Evolutionary conservation across 2,113 vertebrate species (phyloP), one percentile per base, ranked within the genome.

Genomic region (Muntiacus muntjak): DNA sequence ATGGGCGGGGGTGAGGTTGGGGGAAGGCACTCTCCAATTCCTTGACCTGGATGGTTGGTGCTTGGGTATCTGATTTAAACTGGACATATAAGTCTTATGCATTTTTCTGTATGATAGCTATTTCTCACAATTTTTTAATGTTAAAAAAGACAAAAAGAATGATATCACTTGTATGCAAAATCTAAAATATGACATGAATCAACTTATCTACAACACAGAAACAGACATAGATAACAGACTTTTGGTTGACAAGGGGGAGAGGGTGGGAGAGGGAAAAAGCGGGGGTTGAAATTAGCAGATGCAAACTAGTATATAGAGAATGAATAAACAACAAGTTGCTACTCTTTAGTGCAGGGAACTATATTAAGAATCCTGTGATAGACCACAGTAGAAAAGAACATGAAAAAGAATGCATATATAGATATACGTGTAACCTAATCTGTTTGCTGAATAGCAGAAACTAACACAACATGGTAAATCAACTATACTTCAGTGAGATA

Each of bases 1-100:
- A n/a, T 17, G 45, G 16, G 1, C 6, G 0, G 13, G 40, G 40
- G 6, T 26, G 74, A 13, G 2, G 30, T 0, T 71, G n/a, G 19
- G n/a, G 28, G 28, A 17, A 12, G 47, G 47, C 28, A 33, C 30
- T 54, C 21, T 67, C 23, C 81, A 1, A n/a, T 36, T 81, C 33
- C 89, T 36, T 76, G 26, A 40, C 47, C 47, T 47, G 36, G 60
- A 17, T 8, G 17, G 26, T 55, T 14, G 7, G 14, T 36, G 15
- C 6, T 57, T 3, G 15, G 11, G 21, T 74, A 11, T 87, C 45
- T 89, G 25, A 57, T 16, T 79, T 62, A 60, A 43, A 74, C 40
- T 15, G 55, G 40, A 40, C 57, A 58, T 54, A 47, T 79, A 17
- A 40, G 26, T 45, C 55, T 57, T 83, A 21, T 33, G 16, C 55